Percentiles rank a stretch among this genome's conserved stretches.
Conservation (phyloP, 2,888 invertebrate genomes). For the Aricia artaxerxes region DNA sequence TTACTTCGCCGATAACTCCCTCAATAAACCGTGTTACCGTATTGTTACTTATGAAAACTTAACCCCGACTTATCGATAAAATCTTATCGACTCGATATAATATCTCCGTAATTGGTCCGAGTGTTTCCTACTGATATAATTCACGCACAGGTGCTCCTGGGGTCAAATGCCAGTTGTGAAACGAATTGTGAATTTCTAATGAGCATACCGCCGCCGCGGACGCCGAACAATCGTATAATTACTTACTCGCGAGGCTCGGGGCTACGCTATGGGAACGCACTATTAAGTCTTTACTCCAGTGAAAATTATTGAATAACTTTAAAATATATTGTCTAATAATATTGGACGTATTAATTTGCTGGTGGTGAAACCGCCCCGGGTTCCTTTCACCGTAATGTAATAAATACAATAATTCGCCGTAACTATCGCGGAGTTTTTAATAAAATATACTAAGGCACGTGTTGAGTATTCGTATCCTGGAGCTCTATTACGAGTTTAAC, state of each 20-base stretch:
- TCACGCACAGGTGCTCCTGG: constrained; percentile 28
- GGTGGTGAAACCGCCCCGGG: constrained; percentile 1
- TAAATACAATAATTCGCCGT: constrained; percentile 2
- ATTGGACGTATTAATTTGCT: constrained; percentile 21
- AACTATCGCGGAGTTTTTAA: constrained; percentile 13
- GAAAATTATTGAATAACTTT: constrained; percentile 25
- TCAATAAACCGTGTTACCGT: constrained; percentile 13
- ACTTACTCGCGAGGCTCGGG: constrained; percentile 15
- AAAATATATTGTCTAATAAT: constrained; percentile 18
- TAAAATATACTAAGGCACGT: background rate
- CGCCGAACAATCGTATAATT: constrained; percentile 18
- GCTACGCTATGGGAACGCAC: constrained; percentile 7
- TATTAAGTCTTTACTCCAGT: constrained; percentile 11
- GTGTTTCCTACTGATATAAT: constrained; percentile 32
- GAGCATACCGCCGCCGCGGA: background rate
- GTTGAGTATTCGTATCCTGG: constrained; percentile 13
- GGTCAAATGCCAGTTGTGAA: constrained; percentile 34
- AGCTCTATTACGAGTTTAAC: background rate
- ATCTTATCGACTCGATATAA: constrained; percentile 25
- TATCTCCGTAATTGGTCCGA: constrained; percentile 28
- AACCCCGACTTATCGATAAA: constrained; percentile 16
- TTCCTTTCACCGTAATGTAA: constrained; percentile 22
- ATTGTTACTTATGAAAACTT: constrained; percentile 24
- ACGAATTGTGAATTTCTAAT: constrained; percentile 30
- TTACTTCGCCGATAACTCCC: constrained; percentile 4